phyloP scores from a whole-genome alignment of 2,113 vertebrate species.

The Heterochromis multidens region DNA sequence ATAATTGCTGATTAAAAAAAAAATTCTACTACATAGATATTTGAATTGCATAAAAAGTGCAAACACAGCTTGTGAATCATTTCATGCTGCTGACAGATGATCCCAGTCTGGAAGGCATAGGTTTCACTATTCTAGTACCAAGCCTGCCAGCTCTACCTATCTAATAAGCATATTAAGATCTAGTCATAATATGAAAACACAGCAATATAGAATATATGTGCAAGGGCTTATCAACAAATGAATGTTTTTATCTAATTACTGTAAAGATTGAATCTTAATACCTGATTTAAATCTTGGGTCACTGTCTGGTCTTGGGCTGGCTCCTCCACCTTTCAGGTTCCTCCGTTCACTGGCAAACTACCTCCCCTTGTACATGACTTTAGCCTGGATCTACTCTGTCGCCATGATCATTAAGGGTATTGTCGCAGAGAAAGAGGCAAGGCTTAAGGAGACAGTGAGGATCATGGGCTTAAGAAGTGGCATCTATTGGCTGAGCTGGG shows the following conservation, averaged over 20 bases:
- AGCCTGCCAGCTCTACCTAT: background rate
- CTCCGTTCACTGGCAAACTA: slow-evolving; percentile 84
- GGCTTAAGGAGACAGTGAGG: slow-evolving; percentile 92
- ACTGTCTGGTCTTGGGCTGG: background rate
- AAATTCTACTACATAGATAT: background rate
- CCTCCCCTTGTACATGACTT: slow-evolving; percentile 91
- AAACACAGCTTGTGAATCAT: background rate
- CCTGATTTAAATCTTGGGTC: background rate
- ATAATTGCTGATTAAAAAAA: background rate
- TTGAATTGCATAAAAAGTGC: background rate
- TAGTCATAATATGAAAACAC: background rate
- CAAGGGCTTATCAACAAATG: background rate
- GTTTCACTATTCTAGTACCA: no score
- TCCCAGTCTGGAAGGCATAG: no score
- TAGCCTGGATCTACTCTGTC: slow-evolving; percentile 97
- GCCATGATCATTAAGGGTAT: slow-evolving; percentile 92
- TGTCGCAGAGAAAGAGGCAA: slow-evolving; percentile 91
- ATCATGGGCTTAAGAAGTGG: slow-evolving; percentile 89
- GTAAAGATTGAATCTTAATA: background rate
- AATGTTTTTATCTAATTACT: background rate
- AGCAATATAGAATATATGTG: background rate
- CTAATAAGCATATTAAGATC: background rate
- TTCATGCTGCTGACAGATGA: background rate
- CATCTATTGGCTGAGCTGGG: slow-evolving; percentile 96
- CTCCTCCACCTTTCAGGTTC: slow-evolving; percentile 78